Evolutionary conservation across 2,888 invertebrate genomes (phyloP).

Genomic region (Rosalia funebris): DNA sequence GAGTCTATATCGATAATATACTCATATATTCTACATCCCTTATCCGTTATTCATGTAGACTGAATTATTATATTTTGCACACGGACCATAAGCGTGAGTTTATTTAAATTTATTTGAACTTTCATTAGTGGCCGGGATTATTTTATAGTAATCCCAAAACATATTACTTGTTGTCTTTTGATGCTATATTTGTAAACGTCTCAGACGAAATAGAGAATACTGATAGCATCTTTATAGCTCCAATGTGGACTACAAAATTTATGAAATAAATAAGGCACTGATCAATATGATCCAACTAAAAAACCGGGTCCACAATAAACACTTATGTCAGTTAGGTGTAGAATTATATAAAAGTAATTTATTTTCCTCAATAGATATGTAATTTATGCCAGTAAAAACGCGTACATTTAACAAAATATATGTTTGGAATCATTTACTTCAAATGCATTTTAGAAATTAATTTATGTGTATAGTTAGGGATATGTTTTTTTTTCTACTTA

Average conservation of each 20-base stretch:
- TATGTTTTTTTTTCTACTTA: constrained; percentile 16
- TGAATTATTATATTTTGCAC: too few relatives aligned
- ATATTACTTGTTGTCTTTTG: too few relatives aligned
- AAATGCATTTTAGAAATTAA: constrained; percentile 17
- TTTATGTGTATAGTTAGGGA: constrained; percentile 19
- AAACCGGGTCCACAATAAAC: constrained; percentile 55
- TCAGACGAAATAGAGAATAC: constrained; percentile 33
- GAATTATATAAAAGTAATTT: constrained; percentile 21
- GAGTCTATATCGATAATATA: too few relatives aligned
- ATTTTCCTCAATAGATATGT: constrained; percentile 25
- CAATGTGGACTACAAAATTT: constrained; percentile 70
- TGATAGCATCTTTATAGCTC: constrained; percentile 58
- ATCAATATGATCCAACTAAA: constrained; percentile 68
- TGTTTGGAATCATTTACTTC: constrained; percentile 28
- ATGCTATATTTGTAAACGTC: too few relatives aligned
- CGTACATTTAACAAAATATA: constrained; percentile 26
- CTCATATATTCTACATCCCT: too few relatives aligned
- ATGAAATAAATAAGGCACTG: constrained; percentile 66
- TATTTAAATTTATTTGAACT: too few relatives aligned
- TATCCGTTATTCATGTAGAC: too few relatives aligned
- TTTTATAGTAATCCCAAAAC: too few relatives aligned
- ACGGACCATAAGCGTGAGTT: too few relatives aligned
- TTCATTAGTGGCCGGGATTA: too few relatives aligned
- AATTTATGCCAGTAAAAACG: constrained; percentile 22
- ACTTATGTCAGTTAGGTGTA: constrained; percentile 20